Conservation (phyloP, 2,113 vertebrate species). For the Nestor notabilis region DNA sequence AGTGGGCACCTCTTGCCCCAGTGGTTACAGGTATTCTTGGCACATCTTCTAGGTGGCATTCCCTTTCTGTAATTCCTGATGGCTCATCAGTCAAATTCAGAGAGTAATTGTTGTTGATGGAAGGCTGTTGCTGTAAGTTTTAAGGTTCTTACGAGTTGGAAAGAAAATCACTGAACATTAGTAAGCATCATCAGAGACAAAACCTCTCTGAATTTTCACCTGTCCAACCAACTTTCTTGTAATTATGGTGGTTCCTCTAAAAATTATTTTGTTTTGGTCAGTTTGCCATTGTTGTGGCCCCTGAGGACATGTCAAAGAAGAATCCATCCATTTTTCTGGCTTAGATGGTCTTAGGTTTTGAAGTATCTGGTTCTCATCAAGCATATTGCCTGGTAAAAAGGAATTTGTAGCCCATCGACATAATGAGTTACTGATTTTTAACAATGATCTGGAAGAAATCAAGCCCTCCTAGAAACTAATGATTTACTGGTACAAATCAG, state of each 20-base stretch:
- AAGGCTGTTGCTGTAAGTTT: not conserved
- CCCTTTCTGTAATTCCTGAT: not conserved
- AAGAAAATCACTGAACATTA: not conserved
- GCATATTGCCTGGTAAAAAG: not conserved
- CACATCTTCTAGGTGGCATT: not conserved
- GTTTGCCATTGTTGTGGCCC: not conserved
- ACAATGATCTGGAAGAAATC: not conserved
- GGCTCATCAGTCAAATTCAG: not conserved
- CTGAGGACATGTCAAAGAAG: not conserved
- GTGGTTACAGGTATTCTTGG: not conserved
- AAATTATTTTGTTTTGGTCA: not conserved
- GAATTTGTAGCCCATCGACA: not conserved
- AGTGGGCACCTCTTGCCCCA: not conserved
- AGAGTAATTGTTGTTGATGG: not conserved
- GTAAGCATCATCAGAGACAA: not conserved
- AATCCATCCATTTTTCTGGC: not conserved
- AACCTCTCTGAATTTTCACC: not conserved
- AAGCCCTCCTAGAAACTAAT: not conserved
- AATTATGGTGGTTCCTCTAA: not conserved
- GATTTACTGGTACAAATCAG: not conserved
- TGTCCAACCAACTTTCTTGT: not conserved
- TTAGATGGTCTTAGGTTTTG: not conserved
- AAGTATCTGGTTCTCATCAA: not conserved
- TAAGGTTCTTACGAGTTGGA: not conserved
- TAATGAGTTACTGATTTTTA: not conserved